A percentile compares a stretch with the other conserved stretches of the same genome.
Evolutionary conservation across 2,113 vertebrate genomes (phyloP).

Genomic region (Eretmochelys imbricata): DNA sequence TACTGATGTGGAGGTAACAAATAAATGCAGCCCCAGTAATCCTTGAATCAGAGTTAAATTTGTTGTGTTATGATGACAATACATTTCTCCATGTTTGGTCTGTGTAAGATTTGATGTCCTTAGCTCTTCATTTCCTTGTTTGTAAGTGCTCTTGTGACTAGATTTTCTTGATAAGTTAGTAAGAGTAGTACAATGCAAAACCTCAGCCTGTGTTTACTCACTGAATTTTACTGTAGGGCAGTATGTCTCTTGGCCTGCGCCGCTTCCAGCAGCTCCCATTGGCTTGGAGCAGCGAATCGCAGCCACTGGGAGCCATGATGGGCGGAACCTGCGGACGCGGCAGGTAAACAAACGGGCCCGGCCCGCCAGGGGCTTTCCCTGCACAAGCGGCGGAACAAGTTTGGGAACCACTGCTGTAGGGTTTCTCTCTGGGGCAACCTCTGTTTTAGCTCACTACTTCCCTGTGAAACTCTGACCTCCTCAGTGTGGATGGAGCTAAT

Average conservation of each 20-base stretch:
- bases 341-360: no score
- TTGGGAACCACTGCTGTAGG: not conserved
- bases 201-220: not conserved
- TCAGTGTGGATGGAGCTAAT: not conserved
- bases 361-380: no score
- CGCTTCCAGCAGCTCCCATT: no score
- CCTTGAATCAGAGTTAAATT: not conserved
- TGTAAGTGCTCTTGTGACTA: not conserved
- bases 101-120: not conserved
- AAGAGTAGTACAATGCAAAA: not conserved
- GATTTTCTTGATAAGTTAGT: not conserved
- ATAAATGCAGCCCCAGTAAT: no score
- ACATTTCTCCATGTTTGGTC: not conserved
- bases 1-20: not conserved
- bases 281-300: no score
- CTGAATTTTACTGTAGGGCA: not conserved
- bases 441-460: not conserved
- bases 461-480: not conserved
- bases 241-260: no score
- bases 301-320: no score
- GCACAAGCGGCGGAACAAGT: no score
- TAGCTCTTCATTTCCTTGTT: not conserved
- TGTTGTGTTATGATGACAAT: not conserved
- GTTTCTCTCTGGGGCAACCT: not conserved
- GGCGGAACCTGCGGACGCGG: no score